Evolutionary conservation across 2,113 vertebrate genomes (phyloP).

Genomic region (Trachemys scripta): DNA sequence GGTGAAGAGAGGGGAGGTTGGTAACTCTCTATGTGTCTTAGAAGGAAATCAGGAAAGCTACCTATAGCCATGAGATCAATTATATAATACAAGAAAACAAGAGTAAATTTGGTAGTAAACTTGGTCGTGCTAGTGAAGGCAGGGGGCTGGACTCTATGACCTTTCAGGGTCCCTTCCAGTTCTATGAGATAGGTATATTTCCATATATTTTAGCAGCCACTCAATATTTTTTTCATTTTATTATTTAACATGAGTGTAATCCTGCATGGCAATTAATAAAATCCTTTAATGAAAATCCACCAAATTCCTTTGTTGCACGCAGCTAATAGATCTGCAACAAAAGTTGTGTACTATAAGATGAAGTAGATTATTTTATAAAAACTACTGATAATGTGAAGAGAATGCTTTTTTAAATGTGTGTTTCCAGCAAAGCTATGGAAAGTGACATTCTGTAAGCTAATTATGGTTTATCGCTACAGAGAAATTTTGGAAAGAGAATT

Average conservation of each 20-base stretch:
- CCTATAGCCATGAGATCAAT: background rate
- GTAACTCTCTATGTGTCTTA: background rate
- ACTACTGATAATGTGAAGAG: background rate
- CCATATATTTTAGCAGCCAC: background rate
- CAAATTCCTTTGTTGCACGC: background rate
- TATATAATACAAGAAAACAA: background rate
- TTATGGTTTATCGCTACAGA: background rate
- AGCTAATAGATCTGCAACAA: background rate
- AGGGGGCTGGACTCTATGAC: no score
- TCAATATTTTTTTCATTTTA: background rate
- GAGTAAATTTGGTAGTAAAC: background rate
- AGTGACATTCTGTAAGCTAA: background rate
- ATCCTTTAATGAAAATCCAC: background rate
- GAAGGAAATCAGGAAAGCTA: background rate
- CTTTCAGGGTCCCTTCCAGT: no score
- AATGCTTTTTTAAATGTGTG: background rate
- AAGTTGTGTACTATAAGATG: accelerated
- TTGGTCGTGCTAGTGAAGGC: no score
- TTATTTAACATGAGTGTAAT: background rate
- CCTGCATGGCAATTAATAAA: background rate
- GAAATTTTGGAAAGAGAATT: background rate
- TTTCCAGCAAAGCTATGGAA: background rate
- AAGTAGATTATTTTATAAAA: background rate
- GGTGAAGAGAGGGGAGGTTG: background rate
- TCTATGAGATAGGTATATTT: no score